Evolutionary conservation across 2,113 vertebrate genomes (phyloP), one percentile per base, ranked within the genome.

Genomic region (Axis porcinus): DNA sequence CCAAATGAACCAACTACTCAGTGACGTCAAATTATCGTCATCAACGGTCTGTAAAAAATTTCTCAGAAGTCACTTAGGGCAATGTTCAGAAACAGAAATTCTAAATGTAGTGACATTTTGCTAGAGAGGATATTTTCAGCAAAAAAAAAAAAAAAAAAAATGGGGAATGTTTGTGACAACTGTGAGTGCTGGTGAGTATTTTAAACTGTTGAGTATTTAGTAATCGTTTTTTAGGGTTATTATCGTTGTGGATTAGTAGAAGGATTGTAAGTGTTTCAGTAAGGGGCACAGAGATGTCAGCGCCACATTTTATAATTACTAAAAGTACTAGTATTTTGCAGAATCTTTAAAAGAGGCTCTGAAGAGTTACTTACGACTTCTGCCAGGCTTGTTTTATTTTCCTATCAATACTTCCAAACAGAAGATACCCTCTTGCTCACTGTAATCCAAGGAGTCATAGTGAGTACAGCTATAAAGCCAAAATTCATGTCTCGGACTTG

Each of bases 1-100:
- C 67, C 91, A 67, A 62, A 50, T 12, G 70, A 91, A 85, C 62
- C 93, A 95, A 76, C 58, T 70, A 45, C 43, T 89, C 91, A 76
- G 5, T 25, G 19, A 86, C 27, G 40, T 60, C 93, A 82, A 86
- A 93, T 93, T 91, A 79, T 93, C 76, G 86, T 91, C 84, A 78
- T n/a, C 64, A 91, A 58, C 45, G 33, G 70, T 94, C 60, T 8
- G 78, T 76, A 92, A 45, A 45, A 89, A 54, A 45, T 50, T 70
- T 89, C 89, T 93, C 93, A 97, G 55, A 91, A 95, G 33, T 91
- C 95, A 86, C 40, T 95, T 86, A 91, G n/a, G 76, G 95, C 60
- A 93, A 79, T 60, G 55, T 89, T 91, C 60, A 95, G 76, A 96
- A 70, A 95, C 54, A 86, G 62, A 97, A 96, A 97, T 95, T 83